phyloP scores from a whole-genome alignment of 2,113 vertebrate genomes.

The Peucedramus taeniatus region DNA sequence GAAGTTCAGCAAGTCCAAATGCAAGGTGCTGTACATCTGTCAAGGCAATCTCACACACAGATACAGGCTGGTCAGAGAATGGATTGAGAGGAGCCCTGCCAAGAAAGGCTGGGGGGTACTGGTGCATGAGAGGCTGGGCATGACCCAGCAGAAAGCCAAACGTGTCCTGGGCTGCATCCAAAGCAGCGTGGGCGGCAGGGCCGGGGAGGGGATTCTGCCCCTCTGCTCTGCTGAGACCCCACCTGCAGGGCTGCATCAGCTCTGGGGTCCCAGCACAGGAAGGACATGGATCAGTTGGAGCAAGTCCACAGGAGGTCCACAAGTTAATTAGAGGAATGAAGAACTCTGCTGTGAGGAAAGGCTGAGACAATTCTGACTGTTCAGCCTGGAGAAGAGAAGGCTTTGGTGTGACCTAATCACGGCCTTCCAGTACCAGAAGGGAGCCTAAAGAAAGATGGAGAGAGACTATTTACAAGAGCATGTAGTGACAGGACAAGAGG shows the following conservation, averaged over 20 bases:
- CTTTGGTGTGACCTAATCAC: neutral
- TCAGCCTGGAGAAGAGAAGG: neutral
- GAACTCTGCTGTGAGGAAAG: neutral
- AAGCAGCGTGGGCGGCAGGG: rapidly evolving
- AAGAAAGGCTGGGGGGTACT: neutral
- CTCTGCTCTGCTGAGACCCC: neutral
- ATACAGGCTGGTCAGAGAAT: neutral
- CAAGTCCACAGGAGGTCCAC: neutral
- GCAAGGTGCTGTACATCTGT: neutral
- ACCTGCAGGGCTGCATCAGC: neutral
- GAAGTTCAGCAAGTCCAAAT: neutral
- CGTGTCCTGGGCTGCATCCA: neutral
- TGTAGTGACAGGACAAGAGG: neutral
- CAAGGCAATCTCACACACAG: neutral
- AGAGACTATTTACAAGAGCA: neutral
- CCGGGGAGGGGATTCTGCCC: neutral
- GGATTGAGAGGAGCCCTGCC: neutral
- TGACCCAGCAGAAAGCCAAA: neutral
- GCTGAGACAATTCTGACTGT: neutral
- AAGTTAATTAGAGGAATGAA: neutral
- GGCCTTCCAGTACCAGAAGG: neutral
- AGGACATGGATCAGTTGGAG: neutral
- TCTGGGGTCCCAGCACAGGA: neutral
- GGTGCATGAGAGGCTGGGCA: neutral
- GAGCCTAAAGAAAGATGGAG: neutral